A percentile compares a stretch with the other conserved stretches of the same genome.
These are phyloP conservation scores for Tychaedon coryphoeus DNA, from an alignment of 2,113 vertebrate genomes.

Conservation along the genomic window DNA sequence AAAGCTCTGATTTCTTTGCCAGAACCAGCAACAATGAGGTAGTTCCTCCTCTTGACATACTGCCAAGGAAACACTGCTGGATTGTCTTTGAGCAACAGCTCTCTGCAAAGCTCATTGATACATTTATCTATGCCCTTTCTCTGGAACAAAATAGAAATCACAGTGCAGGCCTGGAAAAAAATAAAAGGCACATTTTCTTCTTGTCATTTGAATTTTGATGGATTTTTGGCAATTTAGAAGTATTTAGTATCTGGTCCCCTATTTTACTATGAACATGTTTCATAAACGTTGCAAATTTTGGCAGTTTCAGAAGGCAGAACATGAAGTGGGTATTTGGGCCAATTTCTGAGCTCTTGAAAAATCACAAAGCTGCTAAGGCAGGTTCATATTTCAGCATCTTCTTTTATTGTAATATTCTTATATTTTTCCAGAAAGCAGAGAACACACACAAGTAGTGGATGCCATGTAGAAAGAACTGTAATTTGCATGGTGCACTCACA, in stretches of 20 bases:
- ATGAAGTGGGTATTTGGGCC: not conserved
- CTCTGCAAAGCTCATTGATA: constrained; percentile 6
- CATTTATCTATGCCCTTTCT: constrained; percentile 16
- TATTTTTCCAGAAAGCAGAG: not conserved
- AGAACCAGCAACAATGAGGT: not conserved
- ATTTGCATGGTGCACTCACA: constrained; percentile 72
- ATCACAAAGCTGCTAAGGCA: not conserved
- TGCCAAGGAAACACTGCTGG: not conserved
- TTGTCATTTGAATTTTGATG: not conserved
- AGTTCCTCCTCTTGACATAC: not conserved
- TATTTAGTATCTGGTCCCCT: not conserved
- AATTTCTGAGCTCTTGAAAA: not conserved
- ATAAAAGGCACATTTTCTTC: not conserved
- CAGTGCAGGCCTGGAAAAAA: not conserved
- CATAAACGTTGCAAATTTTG: not conserved
- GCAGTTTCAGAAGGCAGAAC: not conserved
- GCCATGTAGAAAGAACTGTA: constrained; percentile 70
- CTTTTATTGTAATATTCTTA: not conserved
- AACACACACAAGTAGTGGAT: not conserved
- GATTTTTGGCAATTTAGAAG: not conserved
- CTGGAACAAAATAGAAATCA: not conserved
- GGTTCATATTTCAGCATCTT: not conserved
- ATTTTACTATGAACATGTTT: not conserved
- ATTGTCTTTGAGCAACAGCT: not conserved
- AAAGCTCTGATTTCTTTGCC: not conserved